Evolutionary conservation across 1,140 invertebrate genomes (phyloP).

Genomic region (Pogonus chalceus): DNA sequence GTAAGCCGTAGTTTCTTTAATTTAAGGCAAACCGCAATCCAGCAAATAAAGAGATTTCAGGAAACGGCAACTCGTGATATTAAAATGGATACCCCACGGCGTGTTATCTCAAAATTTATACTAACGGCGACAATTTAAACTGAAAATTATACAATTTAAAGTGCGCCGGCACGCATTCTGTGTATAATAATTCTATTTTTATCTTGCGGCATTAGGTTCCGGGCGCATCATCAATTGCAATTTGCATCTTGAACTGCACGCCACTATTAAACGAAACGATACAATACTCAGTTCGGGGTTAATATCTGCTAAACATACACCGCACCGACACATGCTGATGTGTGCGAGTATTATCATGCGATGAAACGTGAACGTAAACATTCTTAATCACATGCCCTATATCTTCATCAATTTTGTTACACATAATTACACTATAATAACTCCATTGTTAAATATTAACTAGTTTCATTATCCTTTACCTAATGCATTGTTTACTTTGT

Average conservation of each 20-base stretch:
- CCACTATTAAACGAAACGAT: too few relatives aligned
- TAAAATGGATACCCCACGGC: background rate
- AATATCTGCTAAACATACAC: background rate
- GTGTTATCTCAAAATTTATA: background rate
- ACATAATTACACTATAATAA: background rate
- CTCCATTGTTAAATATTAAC: too few relatives aligned
- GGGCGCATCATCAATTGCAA: conserved; percentile 4
- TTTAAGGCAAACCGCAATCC: too few relatives aligned
- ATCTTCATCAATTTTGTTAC: background rate
- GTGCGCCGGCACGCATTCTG: background rate
- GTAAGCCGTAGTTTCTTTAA: too few relatives aligned
- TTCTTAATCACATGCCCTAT: background rate
- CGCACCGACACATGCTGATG: background rate
- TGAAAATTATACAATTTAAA: conserved; percentile 1
- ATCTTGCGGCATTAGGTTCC: conserved; percentile 4
- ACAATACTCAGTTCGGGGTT: background rate
- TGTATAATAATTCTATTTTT: conserved; percentile 7
- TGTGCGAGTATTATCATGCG: background rate
- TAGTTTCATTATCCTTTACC: too few relatives aligned
- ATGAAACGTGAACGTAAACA: background rate
- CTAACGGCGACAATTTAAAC: background rate
- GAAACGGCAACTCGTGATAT: background rate
- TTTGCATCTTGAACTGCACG: conserved; percentile 6
- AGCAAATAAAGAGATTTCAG: background rate
- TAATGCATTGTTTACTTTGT: background rate